phyloP scores from a whole-genome alignment of 2,888 invertebrate species.

The Drosophila atripex region DNA sequence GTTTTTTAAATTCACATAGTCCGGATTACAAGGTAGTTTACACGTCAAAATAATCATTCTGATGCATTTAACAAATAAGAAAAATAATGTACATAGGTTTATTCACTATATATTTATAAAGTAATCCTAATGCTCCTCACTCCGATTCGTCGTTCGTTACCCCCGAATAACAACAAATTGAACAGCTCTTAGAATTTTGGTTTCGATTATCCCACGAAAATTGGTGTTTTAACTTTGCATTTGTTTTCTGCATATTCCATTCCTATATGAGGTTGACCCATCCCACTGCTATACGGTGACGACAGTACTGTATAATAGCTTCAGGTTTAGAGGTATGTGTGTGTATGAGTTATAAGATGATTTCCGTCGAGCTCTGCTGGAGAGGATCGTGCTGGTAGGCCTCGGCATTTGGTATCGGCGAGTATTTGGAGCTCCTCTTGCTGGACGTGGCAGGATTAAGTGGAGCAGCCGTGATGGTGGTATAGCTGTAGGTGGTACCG shows the following conservation, averaged over 20 bases:
- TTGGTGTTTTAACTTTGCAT: slow-evolving; percentile 26
- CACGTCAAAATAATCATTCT: slow-evolving; percentile 45
- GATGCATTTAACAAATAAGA: slow-evolving; percentile 30
- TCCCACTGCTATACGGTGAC: slow-evolving; percentile 29
- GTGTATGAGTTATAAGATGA: slow-evolving; percentile 78
- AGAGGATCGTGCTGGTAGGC: slow-evolving; percentile 81
- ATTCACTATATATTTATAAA: slow-evolving; percentile 19
- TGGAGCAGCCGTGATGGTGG: slow-evolving; percentile 49
- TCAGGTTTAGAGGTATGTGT: slow-evolving; percentile 27
- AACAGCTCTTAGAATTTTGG: slow-evolving; percentile 53
- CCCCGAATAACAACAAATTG: slow-evolving; percentile 77
- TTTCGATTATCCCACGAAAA: slow-evolving; percentile 14
- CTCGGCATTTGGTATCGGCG: slow-evolving; percentile 65
- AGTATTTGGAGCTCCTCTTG: slow-evolving; percentile 68
- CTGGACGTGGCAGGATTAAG: not conserved
- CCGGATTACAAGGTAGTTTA: slow-evolving; percentile 43
- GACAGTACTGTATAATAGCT: slow-evolving; percentile 26
- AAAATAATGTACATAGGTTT: slow-evolving; percentile 55
- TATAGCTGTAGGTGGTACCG: slow-evolving; percentile 58
- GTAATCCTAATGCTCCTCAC: slow-evolving; percentile 23
- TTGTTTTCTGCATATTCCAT: slow-evolving; percentile 36
- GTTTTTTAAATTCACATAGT: slow-evolving; percentile 56
- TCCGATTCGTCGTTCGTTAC: slow-evolving; percentile 39
- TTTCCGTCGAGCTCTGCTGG: slow-evolving; percentile 81
- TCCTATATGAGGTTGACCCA: slow-evolving; percentile 22